Percentiles rank a stretch among this genome's conserved stretches.
phyloP scores from a whole-genome alignment of 2,113 vertebrate genomes.

The Chrysemys picta region DNA sequence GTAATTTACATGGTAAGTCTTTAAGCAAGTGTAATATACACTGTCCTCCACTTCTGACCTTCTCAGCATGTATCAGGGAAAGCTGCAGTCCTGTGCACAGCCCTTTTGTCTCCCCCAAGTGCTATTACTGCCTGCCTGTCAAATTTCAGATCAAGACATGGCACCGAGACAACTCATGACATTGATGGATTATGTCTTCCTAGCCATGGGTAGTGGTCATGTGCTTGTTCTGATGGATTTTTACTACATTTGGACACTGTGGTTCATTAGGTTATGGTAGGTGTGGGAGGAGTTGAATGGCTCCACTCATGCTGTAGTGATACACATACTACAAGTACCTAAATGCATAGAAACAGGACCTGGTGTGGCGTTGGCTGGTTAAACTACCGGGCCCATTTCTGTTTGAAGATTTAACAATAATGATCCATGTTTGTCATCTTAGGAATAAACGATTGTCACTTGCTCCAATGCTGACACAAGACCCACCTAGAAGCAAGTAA shows the following conservation, averaged over 20 bases:
- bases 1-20: background rate
- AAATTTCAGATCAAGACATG: background rate
- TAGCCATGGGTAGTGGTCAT: too few relatives aligned
- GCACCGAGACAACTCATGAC: background rate
- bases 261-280: too few relatives aligned
- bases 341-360: too few relatives aligned
- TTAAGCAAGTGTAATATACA: background rate
- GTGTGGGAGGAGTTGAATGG: too few relatives aligned
- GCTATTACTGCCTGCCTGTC: background rate
- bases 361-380: too few relatives aligned
- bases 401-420: slow-evolving; percentile 31
- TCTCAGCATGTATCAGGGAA: background rate
- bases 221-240: too few relatives aligned
- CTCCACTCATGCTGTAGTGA: too few relatives aligned
- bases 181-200: too few relatives aligned
- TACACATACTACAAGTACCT: too few relatives aligned
- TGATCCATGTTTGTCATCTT: slow-evolving; percentile 27
- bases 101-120: background rate
- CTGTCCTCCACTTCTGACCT: background rate
- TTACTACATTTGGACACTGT: too few relatives aligned
- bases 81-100: background rate
- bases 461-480: slow-evolving; percentile 11
- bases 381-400: slow-evolving; percentile 6
- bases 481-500: background rate
- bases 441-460: background rate